Conservation (phyloP, 2,113 vertebrate species). For the Myodes glareolus region DNA sequence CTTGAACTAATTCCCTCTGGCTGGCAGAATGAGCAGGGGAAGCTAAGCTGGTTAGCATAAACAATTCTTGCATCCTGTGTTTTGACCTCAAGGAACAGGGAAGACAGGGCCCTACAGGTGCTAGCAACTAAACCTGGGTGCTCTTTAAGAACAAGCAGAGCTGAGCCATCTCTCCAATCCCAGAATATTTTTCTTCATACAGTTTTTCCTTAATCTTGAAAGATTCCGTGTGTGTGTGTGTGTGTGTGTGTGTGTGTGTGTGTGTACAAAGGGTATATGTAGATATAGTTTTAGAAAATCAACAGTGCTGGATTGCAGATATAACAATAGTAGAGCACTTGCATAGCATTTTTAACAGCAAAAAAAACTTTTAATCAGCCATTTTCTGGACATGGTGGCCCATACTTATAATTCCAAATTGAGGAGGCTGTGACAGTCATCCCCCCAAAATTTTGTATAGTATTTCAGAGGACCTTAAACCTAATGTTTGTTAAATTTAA, state of each 20-base stretch:
- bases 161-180: not conserved
- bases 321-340: not conserved
- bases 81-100: no score
- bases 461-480: conserved; percentile 5
- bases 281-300: not conserved
- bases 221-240: not conserved
- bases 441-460: not conserved
- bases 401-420: not conserved
- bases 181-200: not conserved
- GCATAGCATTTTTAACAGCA: not conserved
- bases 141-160: not conserved
- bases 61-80: no score
- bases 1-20: no score
- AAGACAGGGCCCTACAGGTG: no score
- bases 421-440: not conserved
- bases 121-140: not conserved
- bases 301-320: not conserved
- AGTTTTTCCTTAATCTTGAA: conserved; percentile 29
- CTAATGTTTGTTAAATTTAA: conserved; percentile 29
- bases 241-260: not conserved
- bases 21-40: no score
- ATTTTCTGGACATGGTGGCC: not conserved
- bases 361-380: not conserved
- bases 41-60: no score
- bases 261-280: not conserved